phyloP scores from a whole-genome alignment of 2,888 invertebrate species.

The Athalia rosae region DNA sequence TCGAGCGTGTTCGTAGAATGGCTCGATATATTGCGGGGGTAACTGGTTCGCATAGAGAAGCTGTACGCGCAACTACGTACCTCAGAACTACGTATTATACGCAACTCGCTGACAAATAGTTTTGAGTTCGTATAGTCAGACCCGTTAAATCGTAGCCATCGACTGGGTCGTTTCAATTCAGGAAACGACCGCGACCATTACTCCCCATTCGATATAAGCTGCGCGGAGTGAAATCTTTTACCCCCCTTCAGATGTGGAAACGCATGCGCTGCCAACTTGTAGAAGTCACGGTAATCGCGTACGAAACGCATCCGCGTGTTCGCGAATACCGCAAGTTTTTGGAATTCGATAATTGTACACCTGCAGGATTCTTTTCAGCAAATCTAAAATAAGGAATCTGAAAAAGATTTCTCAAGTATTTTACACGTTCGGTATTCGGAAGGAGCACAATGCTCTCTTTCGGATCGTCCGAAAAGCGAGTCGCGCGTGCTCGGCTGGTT shows the following conservation, averaged over 20 bases:
- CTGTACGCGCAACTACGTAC: not conserved
- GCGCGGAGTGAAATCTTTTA: not conserved
- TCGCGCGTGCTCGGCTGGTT: too few species aligned
- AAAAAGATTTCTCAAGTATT: too few species aligned
- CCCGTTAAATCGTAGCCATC: conserved; percentile 42
- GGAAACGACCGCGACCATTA: conserved; percentile 42
- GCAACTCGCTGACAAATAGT: conserved; percentile 23
- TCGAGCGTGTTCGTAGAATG: too few species aligned
- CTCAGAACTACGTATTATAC: conserved; percentile 9
- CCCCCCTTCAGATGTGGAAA: not conserved
- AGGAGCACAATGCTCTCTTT: too few species aligned
- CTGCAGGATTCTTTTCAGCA: too few species aligned
- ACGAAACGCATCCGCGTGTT: not conserved
- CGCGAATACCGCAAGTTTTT: too few species aligned
- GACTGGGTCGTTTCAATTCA: conserved; percentile 29
- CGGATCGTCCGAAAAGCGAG: too few species aligned
- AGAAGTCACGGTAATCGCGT: not conserved
- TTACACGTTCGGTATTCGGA: too few species aligned
- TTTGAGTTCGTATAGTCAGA: conserved; percentile 16
- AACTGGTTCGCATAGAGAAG: too few species aligned
- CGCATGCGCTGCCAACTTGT: not conserved
- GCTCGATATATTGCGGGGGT: too few species aligned
- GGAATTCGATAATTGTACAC: too few species aligned
- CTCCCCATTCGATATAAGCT: conserved; percentile 16
- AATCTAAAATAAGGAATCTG: too few species aligned